These are phyloP conservation scores for Tenodera sinensis DNA, from an alignment of 2,888 invertebrate genomes.

Conservation along the genomic window DNA sequence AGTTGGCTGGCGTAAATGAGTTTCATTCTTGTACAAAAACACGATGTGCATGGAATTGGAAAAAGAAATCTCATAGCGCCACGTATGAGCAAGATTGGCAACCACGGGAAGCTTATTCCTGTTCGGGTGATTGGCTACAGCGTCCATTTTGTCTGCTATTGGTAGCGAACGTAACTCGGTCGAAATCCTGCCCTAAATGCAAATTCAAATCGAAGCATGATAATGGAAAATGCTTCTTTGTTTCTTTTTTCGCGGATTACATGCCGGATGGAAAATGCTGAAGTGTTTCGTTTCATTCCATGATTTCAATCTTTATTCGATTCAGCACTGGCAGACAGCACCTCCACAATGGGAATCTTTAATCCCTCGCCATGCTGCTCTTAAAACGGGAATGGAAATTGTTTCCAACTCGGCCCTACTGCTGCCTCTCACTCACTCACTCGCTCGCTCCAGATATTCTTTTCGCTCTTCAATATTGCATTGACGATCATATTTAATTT, in stretches of 20 bases:
- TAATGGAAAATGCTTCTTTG: background rate
- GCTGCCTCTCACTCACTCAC: too few species aligned
- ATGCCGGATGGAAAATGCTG: background rate
- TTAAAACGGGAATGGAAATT: background rate
- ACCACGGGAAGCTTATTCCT: background rate
- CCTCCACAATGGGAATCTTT: background rate
- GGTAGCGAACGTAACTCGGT: background rate
- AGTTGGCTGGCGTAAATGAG: too few species aligned
- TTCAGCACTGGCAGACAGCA: background rate
- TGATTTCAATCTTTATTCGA: background rate
- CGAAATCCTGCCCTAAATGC: background rate
- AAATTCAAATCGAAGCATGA: background rate
- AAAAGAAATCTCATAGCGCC: background rate
- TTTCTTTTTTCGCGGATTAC: background rate
- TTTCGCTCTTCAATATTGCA: background rate
- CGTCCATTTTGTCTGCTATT: background rate
- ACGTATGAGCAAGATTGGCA: background rate
- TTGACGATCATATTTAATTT: background rate
- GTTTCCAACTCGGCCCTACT: background rate
- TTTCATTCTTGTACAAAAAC: too few species aligned
- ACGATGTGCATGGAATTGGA: background rate
- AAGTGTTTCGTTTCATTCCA: background rate
- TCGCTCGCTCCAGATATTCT: background rate
- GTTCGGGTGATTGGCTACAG: background rate
- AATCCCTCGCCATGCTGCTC: background rate